These are phyloP conservation scores for Antedon mediterranea DNA, from an alignment of 53 echinoderm and acorn worm species.

Conservation along the genomic window DNA sequence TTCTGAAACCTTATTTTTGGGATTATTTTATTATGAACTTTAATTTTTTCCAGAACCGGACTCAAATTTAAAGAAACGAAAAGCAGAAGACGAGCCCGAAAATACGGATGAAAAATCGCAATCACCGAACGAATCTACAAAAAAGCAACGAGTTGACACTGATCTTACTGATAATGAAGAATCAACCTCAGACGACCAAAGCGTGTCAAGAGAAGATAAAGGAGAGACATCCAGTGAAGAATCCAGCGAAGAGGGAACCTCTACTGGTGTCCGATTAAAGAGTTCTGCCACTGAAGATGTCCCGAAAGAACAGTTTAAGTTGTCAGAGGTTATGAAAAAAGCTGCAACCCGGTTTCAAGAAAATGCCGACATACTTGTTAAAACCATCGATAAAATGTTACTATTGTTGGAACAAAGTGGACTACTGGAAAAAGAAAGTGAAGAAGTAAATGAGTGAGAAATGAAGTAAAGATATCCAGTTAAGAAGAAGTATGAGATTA, in stretches of 20 bases:
- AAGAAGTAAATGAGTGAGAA: background rate
- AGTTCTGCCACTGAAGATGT: background rate
- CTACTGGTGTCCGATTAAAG: background rate
- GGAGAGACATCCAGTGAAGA: background rate
- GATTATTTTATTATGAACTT: too few relatives aligned
- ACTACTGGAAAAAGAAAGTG: background rate
- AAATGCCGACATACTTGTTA: slow-evolving; percentile 30
- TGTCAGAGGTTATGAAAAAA: background rate
- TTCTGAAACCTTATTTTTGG: too few relatives aligned
- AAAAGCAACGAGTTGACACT: background rate
- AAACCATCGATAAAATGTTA: slow-evolving; percentile 33
- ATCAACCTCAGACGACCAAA: background rate
- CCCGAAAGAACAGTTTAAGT: background rate
- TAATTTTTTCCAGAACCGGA: background rate
- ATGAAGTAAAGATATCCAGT: background rate
- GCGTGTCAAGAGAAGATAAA: background rate
- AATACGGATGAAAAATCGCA: background rate
- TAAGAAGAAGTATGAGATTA: background rate
- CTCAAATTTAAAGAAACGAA: background rate
- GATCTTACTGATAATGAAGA: background rate
- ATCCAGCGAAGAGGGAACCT: background rate
- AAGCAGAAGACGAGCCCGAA: background rate
- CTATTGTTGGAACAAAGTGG: slow-evolving; percentile 20
- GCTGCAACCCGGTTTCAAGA: slow-evolving; percentile 17
- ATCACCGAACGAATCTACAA: background rate